phyloP scores from a whole-genome alignment of 1,140 invertebrate species.

The Lucilia cuprina region DNA sequence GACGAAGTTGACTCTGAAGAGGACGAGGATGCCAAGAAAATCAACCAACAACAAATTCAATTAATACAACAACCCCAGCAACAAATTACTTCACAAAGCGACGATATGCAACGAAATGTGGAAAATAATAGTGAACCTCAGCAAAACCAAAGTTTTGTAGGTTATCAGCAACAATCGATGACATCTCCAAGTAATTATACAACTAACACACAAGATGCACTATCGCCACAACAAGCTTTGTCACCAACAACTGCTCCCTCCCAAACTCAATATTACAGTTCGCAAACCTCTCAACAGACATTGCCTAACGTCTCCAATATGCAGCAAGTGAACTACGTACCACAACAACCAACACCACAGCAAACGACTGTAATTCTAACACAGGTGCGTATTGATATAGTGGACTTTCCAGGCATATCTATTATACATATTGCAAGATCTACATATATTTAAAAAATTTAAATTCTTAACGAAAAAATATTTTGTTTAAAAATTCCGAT shows the following conservation, averaged over 20 bases:
- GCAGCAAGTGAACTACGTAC: slow-evolving; percentile 13
- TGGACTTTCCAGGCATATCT: too few species aligned
- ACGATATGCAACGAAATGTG: background rate
- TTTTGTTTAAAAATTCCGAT: too few species aligned
- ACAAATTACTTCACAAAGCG: background rate
- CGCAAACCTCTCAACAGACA: background rate
- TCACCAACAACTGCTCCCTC: slow-evolving; percentile 7
- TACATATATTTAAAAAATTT: too few species aligned
- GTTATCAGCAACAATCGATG: slow-evolving; percentile 21
- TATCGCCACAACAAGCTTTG: slow-evolving; percentile 25
- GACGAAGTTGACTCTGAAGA: slow-evolving; percentile 53
- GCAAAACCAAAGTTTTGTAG: slow-evolving; percentile 7
- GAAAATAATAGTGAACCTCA: background rate
- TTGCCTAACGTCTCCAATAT: slow-evolving; percentile 42
- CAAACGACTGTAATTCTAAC: background rate
- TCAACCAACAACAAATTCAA: slow-evolving; percentile 40
- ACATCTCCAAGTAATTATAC: slow-evolving; percentile 5
- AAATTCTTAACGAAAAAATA: too few species aligned
- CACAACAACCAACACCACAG: slow-evolving; percentile 46
- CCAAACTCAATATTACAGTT: slow-evolving; percentile 1
- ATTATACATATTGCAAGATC: too few species aligned
- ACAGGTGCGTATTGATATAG: background rate
- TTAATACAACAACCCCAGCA: slow-evolving; percentile 47
- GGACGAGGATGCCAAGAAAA: slow-evolving; percentile 55
- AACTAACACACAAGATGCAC: slow-evolving; percentile 40